A percentile compares a stretch with the other conserved stretches of the same genome.
Evolutionary conservation across 2,888 invertebrate species (phyloP).

Genomic region (Aricia artaxerxes): DNA sequence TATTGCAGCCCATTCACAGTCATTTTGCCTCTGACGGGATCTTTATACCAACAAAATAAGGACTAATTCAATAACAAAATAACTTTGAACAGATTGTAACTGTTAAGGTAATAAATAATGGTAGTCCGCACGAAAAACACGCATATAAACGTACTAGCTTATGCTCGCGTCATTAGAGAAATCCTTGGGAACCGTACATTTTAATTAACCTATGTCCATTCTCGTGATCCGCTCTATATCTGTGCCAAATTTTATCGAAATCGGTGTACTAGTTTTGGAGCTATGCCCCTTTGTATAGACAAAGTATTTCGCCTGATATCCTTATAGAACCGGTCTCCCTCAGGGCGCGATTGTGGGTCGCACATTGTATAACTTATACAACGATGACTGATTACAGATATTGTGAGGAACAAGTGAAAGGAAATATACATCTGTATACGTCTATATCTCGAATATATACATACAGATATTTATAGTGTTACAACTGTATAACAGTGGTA

Average conservation of each 20-base stretch:
- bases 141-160: too few relatives aligned
- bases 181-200: background rate
- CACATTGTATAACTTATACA: constrained; percentile 20
- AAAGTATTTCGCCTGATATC: background rate
- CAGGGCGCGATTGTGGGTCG: constrained; percentile 25
- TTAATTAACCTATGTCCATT: background rate
- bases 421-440: background rate
- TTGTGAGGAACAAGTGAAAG: constrained; percentile 31
- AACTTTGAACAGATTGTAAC: too few relatives aligned
- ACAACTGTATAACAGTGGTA: too few relatives aligned
- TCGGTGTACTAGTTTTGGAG: background rate
- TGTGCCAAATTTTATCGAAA: background rate
- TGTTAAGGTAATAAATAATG: too few relatives aligned
- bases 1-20: background rate
- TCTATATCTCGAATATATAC: background rate
- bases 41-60: background rate
- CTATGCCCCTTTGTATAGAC: background rate
- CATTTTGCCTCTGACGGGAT: background rate
- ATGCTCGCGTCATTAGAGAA: background rate
- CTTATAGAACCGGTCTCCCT: constrained; percentile 20
- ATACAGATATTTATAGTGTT: too few relatives aligned
- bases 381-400: background rate
- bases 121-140: too few relatives aligned
- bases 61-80: background rate
- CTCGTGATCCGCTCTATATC: background rate